phyloP scores from a whole-genome alignment of 1,140 invertebrate species.

The Zaprionus ghesquierei region DNA sequence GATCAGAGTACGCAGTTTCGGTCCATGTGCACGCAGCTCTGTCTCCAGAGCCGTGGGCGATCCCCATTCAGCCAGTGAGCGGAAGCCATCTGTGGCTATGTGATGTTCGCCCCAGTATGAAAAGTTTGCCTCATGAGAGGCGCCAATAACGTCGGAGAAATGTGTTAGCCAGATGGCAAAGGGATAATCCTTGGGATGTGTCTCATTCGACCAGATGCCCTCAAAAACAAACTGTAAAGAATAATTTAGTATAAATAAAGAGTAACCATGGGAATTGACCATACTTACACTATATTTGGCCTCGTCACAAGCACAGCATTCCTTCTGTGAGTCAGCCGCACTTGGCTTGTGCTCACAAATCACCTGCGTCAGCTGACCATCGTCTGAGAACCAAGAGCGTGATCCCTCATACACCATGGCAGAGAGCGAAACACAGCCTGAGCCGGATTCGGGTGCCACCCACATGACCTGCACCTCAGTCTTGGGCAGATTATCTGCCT shows the following conservation, averaged over 20 bases:
- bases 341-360: slow-evolving; percentile 88
- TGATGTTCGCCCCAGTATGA: slow-evolving; percentile 97
- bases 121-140: slow-evolving; percentile 95
- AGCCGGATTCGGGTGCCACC: slow-evolving; percentile 91
- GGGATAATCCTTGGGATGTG: slow-evolving; percentile 99
- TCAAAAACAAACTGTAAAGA: slow-evolving; percentile 91
- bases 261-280: neutral
- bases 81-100: slow-evolving; percentile 95
- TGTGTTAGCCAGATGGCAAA: slow-evolving; percentile 94
- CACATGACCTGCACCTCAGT: slow-evolving; percentile 95
- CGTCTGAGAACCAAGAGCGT: slow-evolving; percentile 94
- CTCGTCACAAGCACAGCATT: slow-evolving; percentile 95
- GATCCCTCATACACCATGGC: slow-evolving; percentile 94
- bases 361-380: slow-evolving; percentile 90
- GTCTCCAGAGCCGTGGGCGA: slow-evolving; percentile 94
- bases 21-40: slow-evolving; percentile 92
- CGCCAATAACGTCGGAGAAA: slow-evolving; percentile 99
- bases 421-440: slow-evolving; percentile 91
- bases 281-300: slow-evolving; percentile 92
- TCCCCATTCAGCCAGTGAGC: slow-evolving; percentile 87
- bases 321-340: slow-evolving; percentile 84
- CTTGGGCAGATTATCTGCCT: slow-evolving; percentile 90
- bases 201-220: slow-evolving; percentile 97
- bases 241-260: neutral
- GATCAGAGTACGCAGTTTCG: slow-evolving; percentile 94